Evolutionary conservation across 2,113 vertebrate genomes (phyloP), one percentile per base, ranked within the genome.

Genomic region (Rallus limicola): DNA sequence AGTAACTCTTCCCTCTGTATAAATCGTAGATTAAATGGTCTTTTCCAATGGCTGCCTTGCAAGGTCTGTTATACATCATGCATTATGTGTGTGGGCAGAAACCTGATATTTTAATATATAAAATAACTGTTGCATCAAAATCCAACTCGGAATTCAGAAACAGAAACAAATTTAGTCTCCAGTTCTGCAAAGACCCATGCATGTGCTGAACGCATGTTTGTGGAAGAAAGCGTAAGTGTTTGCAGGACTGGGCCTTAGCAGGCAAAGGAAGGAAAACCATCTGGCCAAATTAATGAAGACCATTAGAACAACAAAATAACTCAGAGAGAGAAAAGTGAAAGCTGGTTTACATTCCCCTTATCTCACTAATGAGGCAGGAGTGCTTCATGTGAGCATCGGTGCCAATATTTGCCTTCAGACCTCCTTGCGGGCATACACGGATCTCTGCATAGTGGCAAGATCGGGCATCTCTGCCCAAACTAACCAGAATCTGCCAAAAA

Each of bases 21-120:
- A 93, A 93, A 96, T 86, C 2, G 21, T 86, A 69, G 28, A 36
- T 36, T 59, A 50, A 94, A 62, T 34, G 56, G 85, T 40, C 86
- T 93, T 84, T 94, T 67, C 82, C 93, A 95, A 31, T 24, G 83
- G 68, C 85, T 96, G 83, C 78, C 77, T 86, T 72, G 81, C 78
- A 70, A 82, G 86, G 86, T 95, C 92, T 96, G 90, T 89, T 92
- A 38, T 48, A 77, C 79, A 79, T 89, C 91, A 93, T 6, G 9
- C 34, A 9, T 89, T 78, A 26, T 79, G 92, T 86, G 92, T 93
- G 95, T 82, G 88, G 94, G 89, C 94, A 95, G 95, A 92, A 96
- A 93, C 48, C 8, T 1, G 71, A 94, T 85, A 67, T 85, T 86
- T 95, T 89, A 87, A 96, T 88, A 74, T 17, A 80, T 53, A 44